phyloP scores from a whole-genome alignment of 2,888 invertebrate species.

The Orchestes rusci region DNA sequence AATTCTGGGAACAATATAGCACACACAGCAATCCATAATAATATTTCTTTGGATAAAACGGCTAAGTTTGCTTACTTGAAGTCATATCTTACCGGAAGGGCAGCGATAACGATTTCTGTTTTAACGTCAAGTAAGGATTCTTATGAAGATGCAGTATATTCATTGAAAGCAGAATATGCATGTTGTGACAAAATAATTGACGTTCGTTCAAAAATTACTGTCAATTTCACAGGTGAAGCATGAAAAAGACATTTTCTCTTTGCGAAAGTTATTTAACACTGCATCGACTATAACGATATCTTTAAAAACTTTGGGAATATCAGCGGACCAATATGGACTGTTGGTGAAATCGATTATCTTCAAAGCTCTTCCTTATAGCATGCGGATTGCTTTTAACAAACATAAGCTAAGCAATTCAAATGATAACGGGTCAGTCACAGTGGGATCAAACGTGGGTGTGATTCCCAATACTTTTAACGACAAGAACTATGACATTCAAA shows the following conservation, averaged over 20 bases:
- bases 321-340: not conserved
- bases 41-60: constrained; percentile 1
- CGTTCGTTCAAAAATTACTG: not conserved
- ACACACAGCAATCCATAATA: constrained; percentile 10
- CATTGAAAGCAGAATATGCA: constrained; percentile 6
- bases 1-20: constrained; percentile 13
- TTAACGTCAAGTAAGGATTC: constrained; percentile 6
- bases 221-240: not conserved
- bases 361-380: not conserved
- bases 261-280: not conserved
- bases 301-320: not conserved
- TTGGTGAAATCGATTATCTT: not conserved
- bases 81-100: constrained; percentile 3
- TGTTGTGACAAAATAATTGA: not conserved
- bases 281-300: not conserved
- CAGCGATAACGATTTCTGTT: constrained; percentile 3
- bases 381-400: not conserved
- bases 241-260: constrained; percentile 1
- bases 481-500: not conserved
- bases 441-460: not conserved
- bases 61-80: constrained; percentile 8
- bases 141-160: constrained; percentile 5
- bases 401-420: too few species aligned
- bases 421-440: not conserved
- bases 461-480: not conserved